phyloP scores from a whole-genome alignment of 2,797 vertebrate genomes.

The Agapornis canus region DNA sequence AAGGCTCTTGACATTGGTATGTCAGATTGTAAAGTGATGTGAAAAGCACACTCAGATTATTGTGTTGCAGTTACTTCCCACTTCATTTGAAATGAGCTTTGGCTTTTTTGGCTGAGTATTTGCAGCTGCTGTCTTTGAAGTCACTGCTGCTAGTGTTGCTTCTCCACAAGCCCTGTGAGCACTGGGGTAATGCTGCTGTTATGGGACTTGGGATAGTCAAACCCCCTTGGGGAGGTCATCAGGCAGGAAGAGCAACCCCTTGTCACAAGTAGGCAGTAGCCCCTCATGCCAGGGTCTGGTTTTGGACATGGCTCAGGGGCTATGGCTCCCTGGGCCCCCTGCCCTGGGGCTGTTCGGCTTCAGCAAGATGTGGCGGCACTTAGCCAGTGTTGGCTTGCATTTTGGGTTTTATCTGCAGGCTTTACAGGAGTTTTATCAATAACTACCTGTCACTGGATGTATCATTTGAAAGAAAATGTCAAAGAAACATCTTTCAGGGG shows the following conservation, averaged over 20 bases:
- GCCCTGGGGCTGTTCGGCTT: too few relatives aligned
- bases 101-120: neutral
- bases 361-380: rapidly evolving
- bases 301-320: neutral
- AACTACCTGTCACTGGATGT: rapidly evolving
- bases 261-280: neutral
- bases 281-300: neutral
- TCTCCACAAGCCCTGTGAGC: rapidly evolving
- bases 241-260: neutral
- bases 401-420: neutral
- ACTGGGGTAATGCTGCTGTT: neutral
- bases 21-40: neutral
- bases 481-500: too few relatives aligned
- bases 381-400: neutral
- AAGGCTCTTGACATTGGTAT: neutral
- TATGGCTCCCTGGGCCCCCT: neutral
- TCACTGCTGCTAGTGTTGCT: neutral
- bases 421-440: neutral
- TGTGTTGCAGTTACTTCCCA: neutral
- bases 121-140: neutral
- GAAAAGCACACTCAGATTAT: neutral
- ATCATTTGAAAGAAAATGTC: neutral
- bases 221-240: rapidly evolving
- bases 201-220: rapidly evolving
- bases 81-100: neutral